phyloP scores from a whole-genome alignment of 2,797 vertebrate genomes.

The Peromyscus aztecus region DNA sequence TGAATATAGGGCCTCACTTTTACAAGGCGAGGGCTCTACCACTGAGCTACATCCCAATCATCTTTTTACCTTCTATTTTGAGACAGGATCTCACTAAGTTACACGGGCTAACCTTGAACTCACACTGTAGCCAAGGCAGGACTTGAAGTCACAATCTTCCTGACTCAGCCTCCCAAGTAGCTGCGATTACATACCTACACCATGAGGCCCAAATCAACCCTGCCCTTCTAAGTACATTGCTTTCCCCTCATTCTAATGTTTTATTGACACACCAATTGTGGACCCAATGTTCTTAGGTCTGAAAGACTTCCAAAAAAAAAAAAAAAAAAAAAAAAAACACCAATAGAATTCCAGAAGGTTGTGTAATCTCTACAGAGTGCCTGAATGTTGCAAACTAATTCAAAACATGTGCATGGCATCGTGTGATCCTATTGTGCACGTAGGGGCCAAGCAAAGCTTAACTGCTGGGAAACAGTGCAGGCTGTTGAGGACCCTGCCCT shows the following conservation, averaged over 20 bases:
- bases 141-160: background rate
- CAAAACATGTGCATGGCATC: background rate
- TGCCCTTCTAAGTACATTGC: background rate
- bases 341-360: background rate
- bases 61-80: background rate
- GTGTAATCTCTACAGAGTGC: background rate
- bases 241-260: background rate
- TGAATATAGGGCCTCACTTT: background rate
- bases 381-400: background rate
- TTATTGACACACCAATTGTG: background rate
- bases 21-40: background rate
- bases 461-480: background rate
- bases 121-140: background rate
- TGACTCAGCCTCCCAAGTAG: background rate
- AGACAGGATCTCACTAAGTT: background rate
- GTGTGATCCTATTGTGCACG: background rate
- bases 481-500: background rate
- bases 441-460: background rate
- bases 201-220: background rate
- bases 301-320: background rate
- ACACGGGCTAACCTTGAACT: background rate
- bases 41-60: background rate
- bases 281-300: background rate
- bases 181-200: background rate
- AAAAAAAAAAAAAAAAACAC: background rate